A percentile compares a stretch with the other conserved stretches of the same genome.
Evolutionary conservation across 2,113 vertebrate species (phyloP).

Genomic region (Acinonyx jubatus): DNA sequence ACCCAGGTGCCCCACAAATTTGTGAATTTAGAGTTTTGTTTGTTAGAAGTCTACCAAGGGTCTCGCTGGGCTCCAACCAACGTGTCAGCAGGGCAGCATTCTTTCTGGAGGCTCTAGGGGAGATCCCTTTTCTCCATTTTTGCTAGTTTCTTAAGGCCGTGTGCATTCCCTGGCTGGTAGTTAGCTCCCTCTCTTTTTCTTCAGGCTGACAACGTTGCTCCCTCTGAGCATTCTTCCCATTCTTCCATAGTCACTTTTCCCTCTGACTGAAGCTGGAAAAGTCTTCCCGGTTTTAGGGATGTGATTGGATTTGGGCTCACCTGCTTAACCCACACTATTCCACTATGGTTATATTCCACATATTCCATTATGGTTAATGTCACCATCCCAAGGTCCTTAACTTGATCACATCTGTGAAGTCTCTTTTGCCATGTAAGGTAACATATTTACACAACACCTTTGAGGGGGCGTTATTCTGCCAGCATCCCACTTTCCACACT

Average conservation of each 20-base stretch:
- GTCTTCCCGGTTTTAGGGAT: accelerated
- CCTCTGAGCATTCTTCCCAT: background rate
- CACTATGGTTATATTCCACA: background rate
- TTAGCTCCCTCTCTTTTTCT: background rate
- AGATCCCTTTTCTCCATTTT: background rate
- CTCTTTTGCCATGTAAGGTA: background rate
- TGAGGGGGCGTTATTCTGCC: accelerated
- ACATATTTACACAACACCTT: background rate
- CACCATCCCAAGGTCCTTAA: accelerated
- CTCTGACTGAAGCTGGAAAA: background rate
- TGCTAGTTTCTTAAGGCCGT: background rate
- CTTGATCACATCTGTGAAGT: background rate
- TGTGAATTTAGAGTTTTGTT: background rate
- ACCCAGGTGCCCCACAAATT: no score
- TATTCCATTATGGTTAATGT: background rate
- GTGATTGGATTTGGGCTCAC: background rate
- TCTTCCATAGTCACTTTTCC: background rate
- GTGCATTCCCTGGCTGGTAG: background rate
- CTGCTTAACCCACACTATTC: background rate
- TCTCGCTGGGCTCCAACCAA: background rate
- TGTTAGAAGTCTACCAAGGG: no score
- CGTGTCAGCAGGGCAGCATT: background rate
- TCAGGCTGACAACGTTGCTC: accelerated
- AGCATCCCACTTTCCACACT: background rate
- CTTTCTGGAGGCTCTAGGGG: background rate